Conservation (phyloP, 2,113 vertebrate genomes). For the Etheostoma spectabile region DNA sequence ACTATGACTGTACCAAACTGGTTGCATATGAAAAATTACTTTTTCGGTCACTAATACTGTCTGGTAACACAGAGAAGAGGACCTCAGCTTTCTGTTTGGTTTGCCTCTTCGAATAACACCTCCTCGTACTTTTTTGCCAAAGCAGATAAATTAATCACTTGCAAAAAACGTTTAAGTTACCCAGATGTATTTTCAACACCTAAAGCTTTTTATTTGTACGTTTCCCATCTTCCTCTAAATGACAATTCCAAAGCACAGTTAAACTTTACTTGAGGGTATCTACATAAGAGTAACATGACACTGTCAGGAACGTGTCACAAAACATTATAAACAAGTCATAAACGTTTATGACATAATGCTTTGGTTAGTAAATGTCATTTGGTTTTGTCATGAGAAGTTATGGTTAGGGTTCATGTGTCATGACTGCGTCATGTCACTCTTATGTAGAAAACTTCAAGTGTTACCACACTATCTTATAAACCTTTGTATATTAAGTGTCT, state of each 20-base stretch:
- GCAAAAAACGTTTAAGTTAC: neutral
- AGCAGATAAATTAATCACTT: neutral
- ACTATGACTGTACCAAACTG: neutral
- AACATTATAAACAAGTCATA: too few species aligned
- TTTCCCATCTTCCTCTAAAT: neutral
- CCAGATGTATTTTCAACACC: neutral
- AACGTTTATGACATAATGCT: too few species aligned
- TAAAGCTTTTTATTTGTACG: neutral
- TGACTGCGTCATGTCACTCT: too few species aligned
- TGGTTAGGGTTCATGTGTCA: too few species aligned
- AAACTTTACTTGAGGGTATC: too few species aligned
- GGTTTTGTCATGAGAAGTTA: too few species aligned
- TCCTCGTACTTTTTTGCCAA: neutral
- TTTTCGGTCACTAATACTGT: neutral
- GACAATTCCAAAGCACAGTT: neutral
- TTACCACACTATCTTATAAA: neutral
- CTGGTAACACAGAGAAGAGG: neutral
- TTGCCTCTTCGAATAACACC: neutral
- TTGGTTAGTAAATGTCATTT: too few species aligned
- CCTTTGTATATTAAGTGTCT: neutral
- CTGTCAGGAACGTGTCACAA: too few species aligned
- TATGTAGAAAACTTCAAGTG: too few species aligned
- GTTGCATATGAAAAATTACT: neutral
- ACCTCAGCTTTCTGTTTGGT: neutral
- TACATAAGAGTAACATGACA: too few species aligned